phyloP scores from a whole-genome alignment of 2,888 invertebrate genomes.

The Herminia tarsipennalis region DNA sequence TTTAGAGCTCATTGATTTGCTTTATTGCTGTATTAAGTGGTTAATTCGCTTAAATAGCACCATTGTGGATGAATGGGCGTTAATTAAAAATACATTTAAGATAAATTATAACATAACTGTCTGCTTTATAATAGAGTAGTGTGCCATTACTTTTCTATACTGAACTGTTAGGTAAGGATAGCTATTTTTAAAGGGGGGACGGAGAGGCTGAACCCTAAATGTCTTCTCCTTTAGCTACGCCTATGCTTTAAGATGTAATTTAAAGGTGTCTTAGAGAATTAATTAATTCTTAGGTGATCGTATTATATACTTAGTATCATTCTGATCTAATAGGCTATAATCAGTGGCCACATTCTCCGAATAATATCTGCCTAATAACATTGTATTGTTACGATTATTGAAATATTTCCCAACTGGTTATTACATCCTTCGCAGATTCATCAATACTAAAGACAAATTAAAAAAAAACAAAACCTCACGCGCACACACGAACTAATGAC shows the following conservation, averaged over 20 bases:
- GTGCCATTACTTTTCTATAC: too few relatives aligned
- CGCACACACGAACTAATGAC: conserved; percentile 56
- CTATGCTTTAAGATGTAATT: not conserved
- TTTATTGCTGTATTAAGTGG: conserved; percentile 72
- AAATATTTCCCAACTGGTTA: conserved; percentile 31
- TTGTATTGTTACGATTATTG: conserved; percentile 14
- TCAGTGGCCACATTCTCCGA: conserved; percentile 6
- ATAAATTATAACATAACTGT: conserved; percentile 39
- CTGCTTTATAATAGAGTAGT: conserved; percentile 20
- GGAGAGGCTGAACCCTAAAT: too few relatives aligned
- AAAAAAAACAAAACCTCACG: conserved; percentile 32
- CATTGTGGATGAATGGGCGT: conserved; percentile 55
- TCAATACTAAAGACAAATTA: conserved; percentile 45
- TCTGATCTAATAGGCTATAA: conserved; percentile 1
- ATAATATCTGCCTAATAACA: conserved; percentile 10
- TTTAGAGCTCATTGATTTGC: conserved; percentile 73
- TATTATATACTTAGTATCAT: not conserved
- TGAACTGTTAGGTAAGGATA: too few relatives aligned
- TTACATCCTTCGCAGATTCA: conserved; percentile 41
- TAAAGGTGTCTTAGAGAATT: not conserved
- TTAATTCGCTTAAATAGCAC: conserved; percentile 67
- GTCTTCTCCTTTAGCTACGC: too few relatives aligned
- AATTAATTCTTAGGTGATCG: not conserved
- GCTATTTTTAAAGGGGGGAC: too few relatives aligned
- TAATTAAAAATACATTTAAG: conserved; percentile 58